These are phyloP conservation scores for Hemicrepidius hirtus DNA, from an alignment of 2,888 invertebrate genomes.

Conservation along the genomic window DNA sequence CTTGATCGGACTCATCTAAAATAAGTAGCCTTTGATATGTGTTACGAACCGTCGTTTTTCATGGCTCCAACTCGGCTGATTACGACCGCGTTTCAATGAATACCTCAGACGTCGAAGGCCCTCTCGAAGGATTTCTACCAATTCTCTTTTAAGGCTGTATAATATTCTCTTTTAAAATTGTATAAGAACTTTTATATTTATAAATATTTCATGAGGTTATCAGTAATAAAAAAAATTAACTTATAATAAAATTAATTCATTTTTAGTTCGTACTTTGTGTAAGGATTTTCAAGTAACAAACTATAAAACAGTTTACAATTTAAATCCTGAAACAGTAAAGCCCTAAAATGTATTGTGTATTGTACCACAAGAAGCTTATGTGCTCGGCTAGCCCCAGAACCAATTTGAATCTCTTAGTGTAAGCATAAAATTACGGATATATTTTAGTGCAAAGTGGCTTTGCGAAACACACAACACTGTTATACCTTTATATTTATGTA, in stretches of 20 bases:
- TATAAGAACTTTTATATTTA: too few relatives aligned
- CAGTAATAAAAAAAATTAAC: too few relatives aligned
- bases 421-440: conserved; percentile 17
- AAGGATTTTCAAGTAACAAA: too few relatives aligned
- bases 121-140: background rate
- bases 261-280: background rate
- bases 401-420: conserved; percentile 27
- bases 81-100: conserved; percentile 29
- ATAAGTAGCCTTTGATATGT: conserved; percentile 43
- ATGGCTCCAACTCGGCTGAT: conserved; percentile 30
- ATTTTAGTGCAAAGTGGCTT: conserved; percentile 16
- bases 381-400: conserved; percentile 19
- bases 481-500: background rate
- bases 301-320: too few relatives aligned
- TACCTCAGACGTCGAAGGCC: conserved; percentile 7
- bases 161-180: too few relatives aligned
- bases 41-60: conserved; percentile 35
- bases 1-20: conserved; percentile 43
- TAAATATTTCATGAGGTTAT: too few relatives aligned
- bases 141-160: background rate
- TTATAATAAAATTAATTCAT: too few relatives aligned
- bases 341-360: conserved; percentile 38
- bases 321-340: conserved; percentile 22
- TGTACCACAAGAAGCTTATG: conserved; percentile 33
- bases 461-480: background rate